Percentiles rank a stretch among this genome's conserved stretches.
phyloP scores from a whole-genome alignment of 1,140 invertebrate species.

The Pseudomyrmex concolor region DNA sequence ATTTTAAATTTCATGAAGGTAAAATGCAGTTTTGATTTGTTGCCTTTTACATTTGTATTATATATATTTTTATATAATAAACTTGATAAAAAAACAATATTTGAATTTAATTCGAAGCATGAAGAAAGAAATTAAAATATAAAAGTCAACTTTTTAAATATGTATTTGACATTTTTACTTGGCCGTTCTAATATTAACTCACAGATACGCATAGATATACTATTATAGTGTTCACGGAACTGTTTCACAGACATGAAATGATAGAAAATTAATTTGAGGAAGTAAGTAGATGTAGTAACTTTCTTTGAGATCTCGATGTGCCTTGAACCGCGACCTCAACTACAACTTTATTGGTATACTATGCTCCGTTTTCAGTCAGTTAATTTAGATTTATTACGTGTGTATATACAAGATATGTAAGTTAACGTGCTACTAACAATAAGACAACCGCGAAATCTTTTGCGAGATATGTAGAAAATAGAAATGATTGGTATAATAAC shows the following conservation, averaged over 20 bases:
- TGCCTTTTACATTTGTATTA: too few relatives aligned
- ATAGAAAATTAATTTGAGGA: slow-evolving; percentile 3
- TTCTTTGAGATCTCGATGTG: neutral
- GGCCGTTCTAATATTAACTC: neutral
- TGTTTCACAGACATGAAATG: neutral
- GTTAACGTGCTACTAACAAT: slow-evolving; percentile 2
- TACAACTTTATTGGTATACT: slow-evolving; percentile 8
- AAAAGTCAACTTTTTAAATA: neutral
- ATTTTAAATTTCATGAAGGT: too few relatives aligned
- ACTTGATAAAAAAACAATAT: neutral
- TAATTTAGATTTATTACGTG: slow-evolving; percentile 40
- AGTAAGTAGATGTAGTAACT: neutral
- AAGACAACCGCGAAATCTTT: neutral
- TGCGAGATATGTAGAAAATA: slow-evolving; percentile 18
- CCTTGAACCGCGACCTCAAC: neutral
- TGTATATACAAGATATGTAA: neutral
- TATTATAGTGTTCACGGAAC: neutral
- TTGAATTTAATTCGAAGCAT: neutral
- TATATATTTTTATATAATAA: too few relatives aligned
- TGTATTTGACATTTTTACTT: neutral
- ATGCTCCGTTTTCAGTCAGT: neutral
- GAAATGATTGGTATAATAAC: slow-evolving; percentile 43
- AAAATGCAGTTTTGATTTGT: too few relatives aligned
- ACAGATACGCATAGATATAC: neutral
- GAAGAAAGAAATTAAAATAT: neutral